Conservation (phyloP, 2,113 vertebrate genomes). For the Parotia lawesii region DNA sequence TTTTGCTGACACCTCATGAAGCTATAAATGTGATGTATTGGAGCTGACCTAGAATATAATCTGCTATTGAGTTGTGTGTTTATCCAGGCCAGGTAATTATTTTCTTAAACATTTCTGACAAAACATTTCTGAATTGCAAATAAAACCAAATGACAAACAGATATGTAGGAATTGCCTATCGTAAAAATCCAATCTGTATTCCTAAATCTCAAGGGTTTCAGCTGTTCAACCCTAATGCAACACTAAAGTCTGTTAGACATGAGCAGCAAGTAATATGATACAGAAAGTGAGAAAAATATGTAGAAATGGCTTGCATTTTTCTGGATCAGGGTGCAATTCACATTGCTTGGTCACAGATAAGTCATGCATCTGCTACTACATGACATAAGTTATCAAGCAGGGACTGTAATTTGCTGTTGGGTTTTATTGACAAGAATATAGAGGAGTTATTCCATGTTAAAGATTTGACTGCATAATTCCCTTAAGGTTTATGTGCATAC, state of each 20-base stretch:
- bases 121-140: constrained; percentile 18
- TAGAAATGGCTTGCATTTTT: neutral
- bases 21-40: neutral
- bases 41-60: constrained; percentile 12
- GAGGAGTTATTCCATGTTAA: neutral
- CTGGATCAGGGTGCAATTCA: neutral
- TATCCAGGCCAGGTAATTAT: constrained; percentile 17
- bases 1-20: neutral
- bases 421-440: neutral
- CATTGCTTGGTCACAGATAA: neutral
- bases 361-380: neutral
- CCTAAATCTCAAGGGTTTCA: neutral
- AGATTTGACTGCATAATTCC: neutral
- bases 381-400: neutral
- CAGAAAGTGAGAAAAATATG: neutral
- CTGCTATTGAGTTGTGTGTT: neutral
- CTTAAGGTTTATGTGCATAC: neutral
- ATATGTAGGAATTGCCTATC: neutral
- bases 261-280: neutral
- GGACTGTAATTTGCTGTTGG: neutral
- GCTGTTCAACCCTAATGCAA: neutral
- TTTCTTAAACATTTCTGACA: constrained; percentile 35
- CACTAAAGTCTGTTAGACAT: neutral
- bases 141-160: constrained; percentile 28
- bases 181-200: constrained; percentile 5